Evolutionary conservation across 2,797 vertebrate species (phyloP).

Genomic region (Ataeniobius toweri): DNA sequence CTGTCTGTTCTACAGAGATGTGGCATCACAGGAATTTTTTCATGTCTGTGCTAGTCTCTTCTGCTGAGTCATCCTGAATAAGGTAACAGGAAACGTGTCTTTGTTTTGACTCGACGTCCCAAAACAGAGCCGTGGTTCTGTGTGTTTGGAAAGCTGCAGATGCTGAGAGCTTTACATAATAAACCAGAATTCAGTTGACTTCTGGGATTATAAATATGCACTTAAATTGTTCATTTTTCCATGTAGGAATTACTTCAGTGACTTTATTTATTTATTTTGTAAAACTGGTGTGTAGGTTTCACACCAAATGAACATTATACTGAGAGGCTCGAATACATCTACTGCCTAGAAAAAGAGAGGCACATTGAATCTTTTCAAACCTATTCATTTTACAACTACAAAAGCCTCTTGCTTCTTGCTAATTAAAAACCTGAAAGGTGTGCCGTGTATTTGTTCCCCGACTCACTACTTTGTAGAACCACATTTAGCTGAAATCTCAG

Average conservation of each 20-base stretch:
- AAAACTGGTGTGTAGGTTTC: background rate
- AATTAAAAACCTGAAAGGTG: no score
- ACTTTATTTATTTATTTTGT: background rate
- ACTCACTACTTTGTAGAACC: background rate
- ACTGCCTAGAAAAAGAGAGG: background rate
- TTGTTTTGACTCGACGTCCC: background rate
- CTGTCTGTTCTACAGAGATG: background rate
- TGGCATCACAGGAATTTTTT: background rate
- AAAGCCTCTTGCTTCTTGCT: background rate
- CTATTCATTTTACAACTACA: background rate
- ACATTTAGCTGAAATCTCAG: background rate
- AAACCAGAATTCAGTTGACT: background rate
- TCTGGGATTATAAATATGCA: background rate
- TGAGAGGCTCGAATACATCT: background rate
- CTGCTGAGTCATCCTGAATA: background rate
- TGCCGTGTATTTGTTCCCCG: no score
- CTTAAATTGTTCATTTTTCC: background rate
- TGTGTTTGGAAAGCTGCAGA: background rate
- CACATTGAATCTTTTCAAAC: background rate
- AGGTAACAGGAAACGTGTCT: background rate
- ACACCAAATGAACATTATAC: background rate
- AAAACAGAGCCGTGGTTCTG: background rate
- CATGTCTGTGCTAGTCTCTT: background rate
- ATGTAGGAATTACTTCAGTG: background rate
- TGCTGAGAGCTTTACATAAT: background rate